phyloP scores from a whole-genome alignment of 64 coral and sea anemone species.

The Acropora tenuis region DNA sequence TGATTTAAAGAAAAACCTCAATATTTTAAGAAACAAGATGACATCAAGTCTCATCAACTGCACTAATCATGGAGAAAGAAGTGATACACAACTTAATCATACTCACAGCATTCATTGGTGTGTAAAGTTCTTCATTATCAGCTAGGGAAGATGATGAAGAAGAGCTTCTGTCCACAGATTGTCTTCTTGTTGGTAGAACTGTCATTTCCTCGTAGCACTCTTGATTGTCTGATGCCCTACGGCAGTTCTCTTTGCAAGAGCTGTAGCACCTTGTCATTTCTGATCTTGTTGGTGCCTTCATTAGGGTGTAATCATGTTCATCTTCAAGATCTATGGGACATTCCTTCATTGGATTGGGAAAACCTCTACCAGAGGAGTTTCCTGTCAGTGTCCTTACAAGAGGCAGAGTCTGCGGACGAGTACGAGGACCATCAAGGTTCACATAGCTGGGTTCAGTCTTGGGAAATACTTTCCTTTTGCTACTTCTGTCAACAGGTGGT shows the following conservation, averaged over 20 bases:
- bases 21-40: too few relatives aligned
- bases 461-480: not conserved
- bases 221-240: not conserved
- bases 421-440: not conserved
- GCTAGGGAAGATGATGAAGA: constrained; percentile 25
- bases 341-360: not conserved
- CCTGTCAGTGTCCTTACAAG: not conserved
- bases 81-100: not conserved
- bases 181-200: not conserved
- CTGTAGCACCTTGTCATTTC: constrained; percentile 30
- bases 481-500: constrained; percentile 49
- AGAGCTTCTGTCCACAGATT: not conserved
- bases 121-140: constrained; percentile 38
- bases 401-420: constrained; percentile 21
- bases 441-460: constrained; percentile 19
- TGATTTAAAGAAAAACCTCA: too few relatives aligned
- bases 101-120: not conserved
- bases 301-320: constrained; percentile 24
- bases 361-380: not conserved
- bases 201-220: constrained; percentile 36
- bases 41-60: too few relatives aligned
- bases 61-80: too few relatives aligned
- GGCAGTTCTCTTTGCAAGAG: not conserved
- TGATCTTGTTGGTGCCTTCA: constrained; percentile 54
- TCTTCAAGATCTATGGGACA: not conserved